These are phyloP conservation scores for Drosophila gaucha DNA, from an alignment of 2,888 invertebrate species.

Conservation along the genomic window DNA sequence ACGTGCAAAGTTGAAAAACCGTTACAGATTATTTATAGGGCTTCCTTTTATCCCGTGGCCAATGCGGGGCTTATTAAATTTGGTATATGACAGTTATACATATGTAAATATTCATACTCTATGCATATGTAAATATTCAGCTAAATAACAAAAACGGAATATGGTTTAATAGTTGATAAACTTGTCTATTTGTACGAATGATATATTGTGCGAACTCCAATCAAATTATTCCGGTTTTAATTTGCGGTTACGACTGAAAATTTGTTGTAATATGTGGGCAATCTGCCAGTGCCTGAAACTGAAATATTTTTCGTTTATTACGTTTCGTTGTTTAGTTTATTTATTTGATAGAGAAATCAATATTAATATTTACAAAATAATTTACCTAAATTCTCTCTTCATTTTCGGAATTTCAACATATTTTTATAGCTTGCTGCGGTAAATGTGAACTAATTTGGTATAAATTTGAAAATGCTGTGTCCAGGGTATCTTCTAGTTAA, in stretches of 20 bases:
- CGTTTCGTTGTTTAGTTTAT: constrained; percentile 4
- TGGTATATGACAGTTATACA: too few relatives aligned
- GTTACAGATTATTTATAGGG: constrained; percentile 5
- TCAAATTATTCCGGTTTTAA: constrained; percentile 7
- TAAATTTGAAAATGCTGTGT: not conserved
- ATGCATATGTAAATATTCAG: not conserved
- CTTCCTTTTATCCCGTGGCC: constrained; percentile 10
- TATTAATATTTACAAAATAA: constrained; percentile 8
- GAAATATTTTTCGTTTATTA: constrained; percentile 5
- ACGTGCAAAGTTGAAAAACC: constrained; percentile 8
- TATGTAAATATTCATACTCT: not conserved
- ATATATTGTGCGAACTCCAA: constrained; percentile 1
- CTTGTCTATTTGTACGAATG: not conserved
- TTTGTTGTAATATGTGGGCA: constrained; percentile 7
- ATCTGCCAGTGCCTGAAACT: constrained; percentile 19
- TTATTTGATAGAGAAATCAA: constrained; percentile 11
- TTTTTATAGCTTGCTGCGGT: constrained; percentile 17
- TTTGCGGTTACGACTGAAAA: not conserved
- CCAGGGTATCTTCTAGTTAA: constrained; percentile 2
- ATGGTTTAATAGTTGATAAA: not conserved
- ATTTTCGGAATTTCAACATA: not conserved
- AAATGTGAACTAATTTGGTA: constrained; percentile 2
- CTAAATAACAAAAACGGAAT: not conserved
- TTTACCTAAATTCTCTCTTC: not conserved
- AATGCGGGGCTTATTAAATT: not conserved